Conservation (phyloP, 2,888 invertebrate genomes). For the Emmelina monodactyla region DNA sequence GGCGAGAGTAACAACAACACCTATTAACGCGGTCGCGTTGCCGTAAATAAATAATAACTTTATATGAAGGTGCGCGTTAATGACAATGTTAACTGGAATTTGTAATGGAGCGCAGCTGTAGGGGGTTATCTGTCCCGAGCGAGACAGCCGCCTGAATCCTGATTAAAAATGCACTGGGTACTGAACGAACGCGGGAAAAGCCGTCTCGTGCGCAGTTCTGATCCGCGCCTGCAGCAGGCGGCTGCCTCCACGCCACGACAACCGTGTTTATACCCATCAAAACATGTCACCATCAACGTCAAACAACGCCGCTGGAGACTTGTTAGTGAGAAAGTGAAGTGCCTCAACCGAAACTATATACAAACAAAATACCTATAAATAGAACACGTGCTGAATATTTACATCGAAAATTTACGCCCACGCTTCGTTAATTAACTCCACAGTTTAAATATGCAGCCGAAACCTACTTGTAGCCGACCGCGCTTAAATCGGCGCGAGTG, state of each 20-base stretch:
- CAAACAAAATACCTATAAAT: constrained; percentile 1
- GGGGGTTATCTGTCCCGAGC: constrained; percentile 54
- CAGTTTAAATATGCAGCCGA: constrained; percentile 1
- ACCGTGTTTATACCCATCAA: neutral
- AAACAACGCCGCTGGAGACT: no score
- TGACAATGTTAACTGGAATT: constrained; percentile 63
- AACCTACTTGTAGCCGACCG: neutral
- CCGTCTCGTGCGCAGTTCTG: constrained; percentile 56
- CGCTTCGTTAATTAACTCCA: neutral
- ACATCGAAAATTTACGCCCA: neutral
- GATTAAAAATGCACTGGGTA: constrained; percentile 63
- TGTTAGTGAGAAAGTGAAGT: no score
- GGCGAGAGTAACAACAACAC: neutral
- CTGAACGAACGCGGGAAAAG: constrained; percentile 51
- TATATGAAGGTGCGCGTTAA: constrained; percentile 52
- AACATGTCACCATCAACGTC: no score
- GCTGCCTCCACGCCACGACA: constrained; percentile 18
- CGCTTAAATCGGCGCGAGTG: constrained; percentile 16
- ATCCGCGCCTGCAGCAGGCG: constrained; percentile 36
- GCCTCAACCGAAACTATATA: no score
- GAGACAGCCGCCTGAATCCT: constrained; percentile 52
- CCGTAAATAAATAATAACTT: neutral
- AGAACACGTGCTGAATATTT: constrained; percentile 5
- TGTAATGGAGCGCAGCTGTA: constrained; percentile 59
- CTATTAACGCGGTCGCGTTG: neutral